These are phyloP conservation scores for Nesometra sesokonis DNA, from an alignment of 35 echinoderm and acorn worm genomes.

Conservation along the genomic window DNA sequence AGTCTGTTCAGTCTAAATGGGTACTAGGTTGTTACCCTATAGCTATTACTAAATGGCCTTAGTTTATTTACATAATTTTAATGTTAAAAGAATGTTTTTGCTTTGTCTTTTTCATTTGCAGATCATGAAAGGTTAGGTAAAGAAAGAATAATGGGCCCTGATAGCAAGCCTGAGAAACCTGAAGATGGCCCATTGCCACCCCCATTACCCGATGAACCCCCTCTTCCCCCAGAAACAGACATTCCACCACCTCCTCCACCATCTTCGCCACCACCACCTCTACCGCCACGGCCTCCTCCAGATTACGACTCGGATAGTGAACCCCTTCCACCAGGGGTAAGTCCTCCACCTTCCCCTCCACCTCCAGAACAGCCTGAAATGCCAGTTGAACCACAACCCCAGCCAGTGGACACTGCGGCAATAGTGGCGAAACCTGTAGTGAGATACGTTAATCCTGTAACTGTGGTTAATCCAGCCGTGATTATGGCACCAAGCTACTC, in stretches of 20 bases:
- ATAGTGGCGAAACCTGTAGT: slow-evolving; percentile 72
- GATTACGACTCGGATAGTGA: not conserved
- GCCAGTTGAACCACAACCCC: not conserved
- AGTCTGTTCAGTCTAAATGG: too few relatives aligned
- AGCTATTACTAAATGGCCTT: too few relatives aligned
- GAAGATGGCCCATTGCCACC: not conserved
- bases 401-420: not conserved
- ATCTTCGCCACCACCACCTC: slow-evolving; percentile 49
- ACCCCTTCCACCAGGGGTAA: not conserved
- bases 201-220: slow-evolving; percentile 18
- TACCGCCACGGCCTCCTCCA: slow-evolving; percentile 55
- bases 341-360: slow-evolving; percentile 9
- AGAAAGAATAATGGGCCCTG: too few relatives aligned
- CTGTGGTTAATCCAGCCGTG: slow-evolving; percentile 12
- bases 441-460: slow-evolving; percentile 25
- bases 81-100: too few relatives aligned
- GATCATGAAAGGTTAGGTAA: too few relatives aligned
- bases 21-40: too few relatives aligned
- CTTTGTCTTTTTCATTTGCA: too few relatives aligned
- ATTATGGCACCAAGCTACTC: slow-evolving; percentile 19
- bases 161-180: not conserved
- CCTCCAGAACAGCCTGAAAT: not conserved
- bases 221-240: slow-evolving; percentile 23
- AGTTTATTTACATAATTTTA: too few relatives aligned
- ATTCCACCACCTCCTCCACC: slow-evolving; percentile 66